Percentiles rank a stretch among this genome's conserved stretches.
Conservation (phyloP, 2,888 invertebrate genomes). For the Melolontha melolontha region DNA sequence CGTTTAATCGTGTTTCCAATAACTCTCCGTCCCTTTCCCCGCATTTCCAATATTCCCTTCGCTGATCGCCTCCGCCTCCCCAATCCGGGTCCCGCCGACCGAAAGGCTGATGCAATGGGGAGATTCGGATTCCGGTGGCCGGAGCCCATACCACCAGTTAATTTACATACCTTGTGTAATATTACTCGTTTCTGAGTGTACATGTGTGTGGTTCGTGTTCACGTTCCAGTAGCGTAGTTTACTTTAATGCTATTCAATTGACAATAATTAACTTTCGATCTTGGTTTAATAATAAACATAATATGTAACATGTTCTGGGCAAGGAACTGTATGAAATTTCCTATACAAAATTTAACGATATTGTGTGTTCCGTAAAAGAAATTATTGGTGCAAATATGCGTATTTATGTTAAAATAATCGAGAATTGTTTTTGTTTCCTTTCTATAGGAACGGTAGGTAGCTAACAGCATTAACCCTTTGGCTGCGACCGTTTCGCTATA, state of each 20-base stretch:
- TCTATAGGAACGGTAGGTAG: too few relatives aligned
- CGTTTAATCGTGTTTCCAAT: conserved; percentile 55
- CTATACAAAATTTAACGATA: too few relatives aligned
- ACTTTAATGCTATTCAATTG: conserved; percentile 27
- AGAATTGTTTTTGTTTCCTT: too few relatives aligned
- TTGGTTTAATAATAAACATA: neutral
- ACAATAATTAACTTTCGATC: conserved; percentile 28
- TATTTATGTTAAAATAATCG: too few relatives aligned
- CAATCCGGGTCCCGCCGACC: conserved; percentile 46
- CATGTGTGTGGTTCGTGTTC: neutral
- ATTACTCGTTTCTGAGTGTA: conserved; percentile 51
- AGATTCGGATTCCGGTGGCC: conserved; percentile 53
- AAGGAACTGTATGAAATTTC: too few relatives aligned
- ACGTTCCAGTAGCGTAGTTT: conserved; percentile 28
- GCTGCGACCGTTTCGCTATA: too few relatives aligned
- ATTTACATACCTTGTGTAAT: conserved; percentile 57
- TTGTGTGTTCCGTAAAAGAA: too few relatives aligned
- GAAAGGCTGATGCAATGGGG: conserved; percentile 47
- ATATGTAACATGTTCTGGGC: too few relatives aligned
- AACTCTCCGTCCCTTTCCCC: conserved; percentile 45
- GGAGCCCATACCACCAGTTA: conserved; percentile 54
- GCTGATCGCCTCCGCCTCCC: neutral
- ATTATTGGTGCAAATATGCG: too few relatives aligned
- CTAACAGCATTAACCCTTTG: too few relatives aligned
- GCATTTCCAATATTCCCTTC: neutral